Conservation (phyloP, 1,140 invertebrate species). For the Leptinotarsa undecemlineata region DNA sequence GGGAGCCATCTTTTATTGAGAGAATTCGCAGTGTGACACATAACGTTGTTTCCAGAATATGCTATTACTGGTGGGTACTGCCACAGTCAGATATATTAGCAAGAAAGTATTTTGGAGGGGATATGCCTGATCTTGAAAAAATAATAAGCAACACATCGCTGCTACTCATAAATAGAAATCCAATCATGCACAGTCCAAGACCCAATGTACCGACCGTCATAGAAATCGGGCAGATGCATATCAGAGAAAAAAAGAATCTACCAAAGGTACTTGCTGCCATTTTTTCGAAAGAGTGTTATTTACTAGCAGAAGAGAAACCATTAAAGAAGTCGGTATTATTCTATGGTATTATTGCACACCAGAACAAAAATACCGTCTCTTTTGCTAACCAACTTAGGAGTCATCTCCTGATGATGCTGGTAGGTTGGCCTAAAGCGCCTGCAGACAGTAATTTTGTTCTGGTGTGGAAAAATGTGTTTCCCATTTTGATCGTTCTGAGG, state of each 20-base stretch:
- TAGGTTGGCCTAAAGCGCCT: no score
- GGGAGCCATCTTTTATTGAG: not conserved
- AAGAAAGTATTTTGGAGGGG: conserved; percentile 53
- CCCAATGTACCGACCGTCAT: conserved; percentile 57
- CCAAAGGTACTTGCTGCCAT: conserved; percentile 32
- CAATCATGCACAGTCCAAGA: conserved; percentile 53
- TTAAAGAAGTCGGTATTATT: no score
- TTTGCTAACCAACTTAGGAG: no score
- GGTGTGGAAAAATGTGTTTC: no score
- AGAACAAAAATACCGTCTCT: no score
- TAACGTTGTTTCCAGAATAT: conserved; percentile 20
- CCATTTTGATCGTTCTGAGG: no score
- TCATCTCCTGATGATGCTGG: no score
- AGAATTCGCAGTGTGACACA: conserved; percentile 11
- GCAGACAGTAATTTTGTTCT: no score
- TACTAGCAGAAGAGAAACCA: no score
- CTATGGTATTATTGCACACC: no score
- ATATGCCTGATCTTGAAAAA: conserved; percentile 55
- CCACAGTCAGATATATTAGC: conserved; percentile 46
- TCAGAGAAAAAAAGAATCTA: conserved; percentile 49
- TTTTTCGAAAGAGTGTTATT: no score
- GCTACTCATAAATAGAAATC: conserved; percentile 58
- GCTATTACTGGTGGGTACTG: conserved; percentile 27
- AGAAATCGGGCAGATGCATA: conserved; percentile 57
- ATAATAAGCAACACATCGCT: conserved; percentile 58